These are phyloP conservation scores for Thamnophis elegans DNA, from an alignment of 2,797 vertebrate genomes.

Conservation along the genomic window DNA sequence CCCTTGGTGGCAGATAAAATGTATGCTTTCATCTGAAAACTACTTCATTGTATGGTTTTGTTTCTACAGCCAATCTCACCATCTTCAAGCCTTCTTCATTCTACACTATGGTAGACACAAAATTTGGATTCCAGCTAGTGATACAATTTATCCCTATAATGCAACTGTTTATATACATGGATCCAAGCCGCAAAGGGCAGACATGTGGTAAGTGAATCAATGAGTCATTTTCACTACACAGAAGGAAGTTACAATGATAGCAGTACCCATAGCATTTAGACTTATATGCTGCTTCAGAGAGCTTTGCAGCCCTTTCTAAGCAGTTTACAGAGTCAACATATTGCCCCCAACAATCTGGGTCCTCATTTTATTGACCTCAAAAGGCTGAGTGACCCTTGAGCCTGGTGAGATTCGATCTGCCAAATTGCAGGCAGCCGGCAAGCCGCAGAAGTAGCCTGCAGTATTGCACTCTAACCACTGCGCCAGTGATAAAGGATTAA, in stretches of 20 bases:
- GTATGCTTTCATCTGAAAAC: background rate
- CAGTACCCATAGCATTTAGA: too few species aligned
- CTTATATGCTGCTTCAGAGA: too few species aligned
- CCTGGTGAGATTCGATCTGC: too few species aligned
- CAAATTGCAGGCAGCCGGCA: too few species aligned
- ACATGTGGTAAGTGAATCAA: slow-evolving; percentile 71
- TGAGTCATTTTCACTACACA: background rate
- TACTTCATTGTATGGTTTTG: slow-evolving; percentile 1
- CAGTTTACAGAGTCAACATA: too few species aligned
- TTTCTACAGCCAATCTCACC: slow-evolving; percentile 69
- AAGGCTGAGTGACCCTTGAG: too few species aligned
- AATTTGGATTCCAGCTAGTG: slow-evolving; percentile 68
- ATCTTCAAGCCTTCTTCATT: slow-evolving; percentile 75
- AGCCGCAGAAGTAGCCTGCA: too few species aligned
- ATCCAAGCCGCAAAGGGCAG: slow-evolving; percentile 60
- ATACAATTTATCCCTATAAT: slow-evolving; percentile 72
- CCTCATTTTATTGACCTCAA: too few species aligned
- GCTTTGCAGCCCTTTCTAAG: too few species aligned
- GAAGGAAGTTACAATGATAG: background rate
- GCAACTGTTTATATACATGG: slow-evolving; percentile 71
- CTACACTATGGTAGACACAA: slow-evolving; percentile 69
- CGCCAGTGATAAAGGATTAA: background rate
- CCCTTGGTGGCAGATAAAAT: slow-evolving; percentile 2
- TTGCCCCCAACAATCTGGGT: too few species aligned
- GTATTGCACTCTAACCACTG: too few species aligned